Evolutionary conservation across 2,888 invertebrate species (phyloP), one percentile per base, ranked within the genome.

Genomic region (Synanthedon formicaeformis): DNA sequence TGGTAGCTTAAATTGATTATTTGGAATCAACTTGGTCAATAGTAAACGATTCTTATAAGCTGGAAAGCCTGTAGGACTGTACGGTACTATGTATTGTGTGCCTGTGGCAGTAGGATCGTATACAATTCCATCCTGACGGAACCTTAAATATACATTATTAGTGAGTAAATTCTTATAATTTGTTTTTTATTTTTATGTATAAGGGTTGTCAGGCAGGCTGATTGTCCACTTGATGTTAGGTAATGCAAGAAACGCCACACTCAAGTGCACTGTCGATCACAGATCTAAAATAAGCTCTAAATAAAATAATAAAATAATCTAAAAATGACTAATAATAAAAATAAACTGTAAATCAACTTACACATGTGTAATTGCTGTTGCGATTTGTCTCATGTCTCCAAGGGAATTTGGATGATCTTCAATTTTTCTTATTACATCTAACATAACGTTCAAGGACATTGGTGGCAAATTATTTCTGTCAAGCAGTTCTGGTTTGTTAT

Each of bases 61-160:
- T 61, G 91, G 90, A 55, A 78, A 78, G 40, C 89, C 88, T 8
- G 76, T 83, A 0, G 91, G 88, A 56, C 89, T 87, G 62, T 87
- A 92, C 0, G 92, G 92, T 50, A 91, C 67, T 0, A 90, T 77
- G 57, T 78, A 75, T 10, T 65, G 64, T 1, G 64, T 66, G 13
- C 56, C 56, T 51, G 57, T 55, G 48, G 58, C 54, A 8, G 54
- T 55, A 4, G 60, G 60, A 50, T 60, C 60, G 48, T 61, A 73
- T 49, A 75, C 73, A 48, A 92, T 90, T n/a, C 92, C 92, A 75
- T 92, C 92, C 70, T 91, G 90, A 0, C 91, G 89, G 63, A 92
- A 92, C 56, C 92, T 66, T 54, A 50, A 52, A 55, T 14, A 40
- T 27, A 52, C 45, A 45, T 45, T 45, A 45, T 13, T 34, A 34